A percentile compares a stretch with the other conserved stretches of the same genome.
Evolutionary conservation across 2,888 invertebrate species (phyloP).

Genomic region (Drosophila borealis): DNA sequence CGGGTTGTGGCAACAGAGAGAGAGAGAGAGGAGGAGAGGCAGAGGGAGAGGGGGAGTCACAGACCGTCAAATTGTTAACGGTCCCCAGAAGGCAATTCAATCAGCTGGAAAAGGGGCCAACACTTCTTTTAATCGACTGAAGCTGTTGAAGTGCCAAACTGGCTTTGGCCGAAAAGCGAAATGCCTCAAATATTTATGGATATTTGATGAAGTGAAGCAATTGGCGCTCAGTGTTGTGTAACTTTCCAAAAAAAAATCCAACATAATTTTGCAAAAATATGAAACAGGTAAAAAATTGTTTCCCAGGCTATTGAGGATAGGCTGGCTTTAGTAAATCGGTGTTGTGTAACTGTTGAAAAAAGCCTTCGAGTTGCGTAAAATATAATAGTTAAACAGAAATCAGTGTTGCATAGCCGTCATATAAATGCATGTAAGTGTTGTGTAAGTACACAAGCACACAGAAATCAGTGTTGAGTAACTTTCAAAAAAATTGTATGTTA

Average conservation of each 20-base stretch:
- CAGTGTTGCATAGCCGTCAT: constrained; percentile 6
- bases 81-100: constrained; percentile 34
- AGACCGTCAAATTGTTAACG: constrained; percentile 21
- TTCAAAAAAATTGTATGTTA: neutral
- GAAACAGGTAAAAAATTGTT: too few relatives aligned
- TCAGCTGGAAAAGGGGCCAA: constrained; percentile 56
- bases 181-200: neutral
- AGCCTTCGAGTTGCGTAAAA: neutral
- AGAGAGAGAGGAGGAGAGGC: neutral
- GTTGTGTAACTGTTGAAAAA: too few relatives aligned
- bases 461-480: neutral
- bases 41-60: neutral
- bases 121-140: constrained; percentile 17
- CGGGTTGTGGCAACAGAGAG: too few relatives aligned
- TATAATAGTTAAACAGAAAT: neutral
- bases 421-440: neutral
- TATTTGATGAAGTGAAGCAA: neutral
- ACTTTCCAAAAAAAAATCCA: neutral
- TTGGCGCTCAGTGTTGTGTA: neutral
- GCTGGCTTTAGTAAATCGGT: too few relatives aligned
- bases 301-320: too few relatives aligned
- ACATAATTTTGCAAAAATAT: too few relatives aligned
- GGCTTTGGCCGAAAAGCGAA: constrained; percentile 15
- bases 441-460: neutral
- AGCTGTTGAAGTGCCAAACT: constrained; percentile 23